phyloP scores from a whole-genome alignment of 2,113 vertebrate genomes.

The Lycaon pictus region DNA sequence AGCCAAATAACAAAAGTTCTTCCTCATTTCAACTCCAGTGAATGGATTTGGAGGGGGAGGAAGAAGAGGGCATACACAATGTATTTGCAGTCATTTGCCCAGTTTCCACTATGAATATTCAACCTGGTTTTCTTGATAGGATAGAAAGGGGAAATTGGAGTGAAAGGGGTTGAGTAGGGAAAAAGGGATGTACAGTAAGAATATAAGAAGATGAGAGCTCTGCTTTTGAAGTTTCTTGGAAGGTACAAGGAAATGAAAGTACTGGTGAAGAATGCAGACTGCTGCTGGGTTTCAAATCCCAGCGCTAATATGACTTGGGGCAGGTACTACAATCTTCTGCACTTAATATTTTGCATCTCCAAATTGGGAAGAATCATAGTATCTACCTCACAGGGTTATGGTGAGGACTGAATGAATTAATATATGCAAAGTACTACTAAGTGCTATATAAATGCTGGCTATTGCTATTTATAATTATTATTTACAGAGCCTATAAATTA shows the following conservation, averaged over 20 bases:
- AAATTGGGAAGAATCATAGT: background rate
- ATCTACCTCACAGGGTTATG: background rate
- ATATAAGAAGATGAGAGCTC: background rate
- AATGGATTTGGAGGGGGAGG: background rate
- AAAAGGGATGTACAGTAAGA: background rate
- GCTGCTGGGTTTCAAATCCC: background rate
- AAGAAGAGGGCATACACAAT: background rate
- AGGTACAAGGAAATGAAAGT: background rate
- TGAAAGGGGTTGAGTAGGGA: background rate
- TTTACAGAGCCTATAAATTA: background rate
- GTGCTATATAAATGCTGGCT: background rate
- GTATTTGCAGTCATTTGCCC: background rate
- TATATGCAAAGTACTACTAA: background rate
- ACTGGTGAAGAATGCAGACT: background rate
- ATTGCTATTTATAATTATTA: constrained; percentile 6
- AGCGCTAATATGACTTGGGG: background rate
- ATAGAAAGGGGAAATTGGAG: background rate
- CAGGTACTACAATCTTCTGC: background rate
- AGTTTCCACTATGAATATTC: background rate
- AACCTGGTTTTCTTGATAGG: background rate
- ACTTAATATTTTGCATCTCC: background rate
- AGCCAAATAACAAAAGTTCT: background rate
- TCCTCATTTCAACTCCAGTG: background rate
- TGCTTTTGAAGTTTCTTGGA: background rate
- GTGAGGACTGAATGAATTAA: background rate